Evolutionary conservation across 2,888 invertebrate genomes (phyloP), one percentile per base, ranked within the genome.

Genomic region (Lapara coniferarum): DNA sequence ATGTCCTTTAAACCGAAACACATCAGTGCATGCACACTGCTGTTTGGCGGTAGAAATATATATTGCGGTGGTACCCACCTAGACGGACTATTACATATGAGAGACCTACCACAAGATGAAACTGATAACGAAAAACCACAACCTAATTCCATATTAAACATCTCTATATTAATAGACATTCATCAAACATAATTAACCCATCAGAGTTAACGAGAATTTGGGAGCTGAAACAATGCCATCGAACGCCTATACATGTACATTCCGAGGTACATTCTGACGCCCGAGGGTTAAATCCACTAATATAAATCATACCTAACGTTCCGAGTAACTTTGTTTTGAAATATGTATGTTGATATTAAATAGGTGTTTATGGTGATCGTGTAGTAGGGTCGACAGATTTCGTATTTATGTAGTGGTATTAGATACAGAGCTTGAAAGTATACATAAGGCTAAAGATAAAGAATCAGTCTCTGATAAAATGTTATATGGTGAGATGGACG

Each of bases 241-340:
- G 46, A 13, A 46, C 46, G 19, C 46, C 57, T 57, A 12, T 59
- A 44, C 19, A 46, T 6, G 49, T 19, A 55, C 55, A 49, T 49
- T 46, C 46, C 3, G 0, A 49, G 46, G 12, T 49, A 63, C 12
- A 49, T 63, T 63, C 55, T 82, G 83, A 80, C 77, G 78, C 89
- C 85, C 85, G 78, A 73, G 83, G 89, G 87, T 81, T 82, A 81
- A 79, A 85, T 85, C 80, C 74, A 77, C 80, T 77, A 83, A 81
- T 87, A 89, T 90, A 89, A 89, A 90, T 90, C 89, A 90, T 89
- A 80, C 79, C 68, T 74, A 72, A 78, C 78, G 79, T 80, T 78
- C 77, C 78, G 80, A 81, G 83, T 82, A 89, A 89, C 87, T 89
- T 89, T 88, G 86, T 83, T 78, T 87, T 85, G 81, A 86, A 83